These are phyloP conservation scores for Triplophysa tibetana DNA, from an alignment of 2,113 vertebrate species.

Conservation along the genomic window DNA sequence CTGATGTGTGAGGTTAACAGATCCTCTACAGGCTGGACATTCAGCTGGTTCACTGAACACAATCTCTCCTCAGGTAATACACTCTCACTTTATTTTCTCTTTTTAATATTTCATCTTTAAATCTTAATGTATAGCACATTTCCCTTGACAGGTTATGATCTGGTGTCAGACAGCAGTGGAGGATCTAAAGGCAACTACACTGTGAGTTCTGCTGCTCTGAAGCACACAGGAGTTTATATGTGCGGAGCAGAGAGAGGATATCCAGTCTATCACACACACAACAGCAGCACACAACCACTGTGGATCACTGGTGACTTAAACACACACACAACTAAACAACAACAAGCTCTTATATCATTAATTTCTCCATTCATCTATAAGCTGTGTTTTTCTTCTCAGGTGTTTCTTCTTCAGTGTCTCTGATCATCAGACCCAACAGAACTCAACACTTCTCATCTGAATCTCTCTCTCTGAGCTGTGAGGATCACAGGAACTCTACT, in stretches of 20 bases:
- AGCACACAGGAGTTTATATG: constrained; percentile 42
- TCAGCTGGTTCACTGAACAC: neutral
- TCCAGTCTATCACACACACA: neutral
- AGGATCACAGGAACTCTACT: constrained; percentile 26
- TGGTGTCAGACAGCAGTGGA: constrained; percentile 30
- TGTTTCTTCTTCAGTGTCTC: constrained; percentile 32
- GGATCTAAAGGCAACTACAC: constrained; percentile 36
- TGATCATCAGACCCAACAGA: constrained; percentile 43
- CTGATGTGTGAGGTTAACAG: constrained; percentile 19
- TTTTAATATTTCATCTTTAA: too few species aligned
- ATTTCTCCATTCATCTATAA: neutral
- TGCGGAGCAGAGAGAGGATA: constrained; percentile 32
- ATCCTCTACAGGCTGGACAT: constrained; percentile 21
- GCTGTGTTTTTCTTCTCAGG: constrained; percentile 11
- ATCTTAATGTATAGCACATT: too few species aligned
- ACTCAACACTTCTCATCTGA: constrained; percentile 24
- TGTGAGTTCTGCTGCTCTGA: constrained; percentile 41
- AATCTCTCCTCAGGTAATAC: neutral
- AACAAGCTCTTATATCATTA: too few species aligned
- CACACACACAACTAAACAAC: neutral
- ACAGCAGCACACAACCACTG: constrained; percentile 27
- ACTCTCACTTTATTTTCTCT: too few species aligned
- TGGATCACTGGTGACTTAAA: constrained; percentile 44
- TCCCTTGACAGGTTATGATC: neutral
- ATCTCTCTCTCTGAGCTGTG: constrained; percentile 50